A percentile compares a stretch with the other conserved stretches of the same genome.
These are phyloP conservation scores for Microdon myrmicae DNA, from an alignment of 2,888 invertebrate genomes.

Conservation along the genomic window DNA sequence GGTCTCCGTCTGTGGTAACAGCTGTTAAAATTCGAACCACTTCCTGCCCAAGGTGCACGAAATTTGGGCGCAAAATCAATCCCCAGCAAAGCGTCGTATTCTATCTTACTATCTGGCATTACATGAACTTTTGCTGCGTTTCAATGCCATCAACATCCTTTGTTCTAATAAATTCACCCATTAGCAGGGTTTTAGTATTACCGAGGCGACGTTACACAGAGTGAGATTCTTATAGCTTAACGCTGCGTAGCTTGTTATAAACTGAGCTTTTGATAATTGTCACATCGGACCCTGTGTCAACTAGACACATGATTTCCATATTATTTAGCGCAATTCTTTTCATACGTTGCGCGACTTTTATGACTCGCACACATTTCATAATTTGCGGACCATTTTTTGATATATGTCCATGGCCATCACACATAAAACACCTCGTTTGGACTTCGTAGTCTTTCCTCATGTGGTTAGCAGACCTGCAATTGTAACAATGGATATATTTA, in stretches of 20 bases:
- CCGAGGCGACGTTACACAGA: neutral
- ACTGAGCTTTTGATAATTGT: too few relatives aligned
- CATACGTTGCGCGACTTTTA: neutral
- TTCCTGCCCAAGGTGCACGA: neutral
- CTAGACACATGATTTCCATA: constrained; percentile 6
- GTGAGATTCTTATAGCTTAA: too few relatives aligned
- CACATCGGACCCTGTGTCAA: too few relatives aligned
- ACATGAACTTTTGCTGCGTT: constrained; percentile 13
- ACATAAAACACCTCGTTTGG: constrained; percentile 25
- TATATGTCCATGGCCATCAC: constrained; percentile 22
- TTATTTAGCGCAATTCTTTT: neutral
- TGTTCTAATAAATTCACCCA: too few relatives aligned
- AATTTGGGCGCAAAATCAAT: constrained; percentile 20
- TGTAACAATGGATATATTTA: constrained; percentile 11
- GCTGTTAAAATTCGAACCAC: too few relatives aligned
- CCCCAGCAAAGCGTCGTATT: constrained; percentile 19
- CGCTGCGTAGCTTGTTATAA: too few relatives aligned
- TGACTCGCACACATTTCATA: neutral
- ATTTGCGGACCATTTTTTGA: constrained; percentile 15
- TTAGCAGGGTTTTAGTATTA: neutral
- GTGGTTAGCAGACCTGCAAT: constrained; percentile 32
- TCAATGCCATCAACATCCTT: constrained; percentile 12
- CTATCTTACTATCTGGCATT: constrained; percentile 15
- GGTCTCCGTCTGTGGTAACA: too few relatives aligned
- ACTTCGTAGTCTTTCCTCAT: constrained; percentile 19